Evolutionary conservation across 2,888 invertebrate genomes (phyloP).

Genomic region (Ichneumoninae sp.): DNA sequence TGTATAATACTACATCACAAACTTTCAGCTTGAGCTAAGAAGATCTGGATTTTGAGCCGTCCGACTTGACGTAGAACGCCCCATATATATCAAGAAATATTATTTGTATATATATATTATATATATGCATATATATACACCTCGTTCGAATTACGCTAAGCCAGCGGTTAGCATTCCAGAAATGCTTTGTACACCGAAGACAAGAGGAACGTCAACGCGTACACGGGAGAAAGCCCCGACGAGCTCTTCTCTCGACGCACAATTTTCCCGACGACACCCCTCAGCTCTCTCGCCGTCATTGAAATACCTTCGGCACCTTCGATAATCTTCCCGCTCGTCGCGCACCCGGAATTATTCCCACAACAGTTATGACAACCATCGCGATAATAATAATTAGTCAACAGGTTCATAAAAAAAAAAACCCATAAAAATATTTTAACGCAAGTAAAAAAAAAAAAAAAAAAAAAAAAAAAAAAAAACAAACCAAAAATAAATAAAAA

Average conservation of each 20-base stretch:
- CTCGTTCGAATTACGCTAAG: slow-evolving; percentile 57
- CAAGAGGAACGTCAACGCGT: slow-evolving; percentile 37
- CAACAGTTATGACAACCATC: background rate
- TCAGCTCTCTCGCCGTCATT: slow-evolving; percentile 42
- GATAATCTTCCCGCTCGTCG: background rate
- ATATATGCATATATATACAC: background rate
- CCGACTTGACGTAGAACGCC: too few relatives aligned
- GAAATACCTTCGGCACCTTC: slow-evolving; percentile 55
- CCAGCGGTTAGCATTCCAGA: slow-evolving; percentile 62
- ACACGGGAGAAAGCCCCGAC: slow-evolving; percentile 3
- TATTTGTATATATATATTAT: too few relatives aligned
- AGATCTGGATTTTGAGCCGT: too few relatives aligned
- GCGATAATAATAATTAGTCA: background rate
- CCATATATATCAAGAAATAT: background rate
- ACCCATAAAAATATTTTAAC: background rate
- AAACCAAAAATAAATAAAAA: background rate
- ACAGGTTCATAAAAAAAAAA: background rate
- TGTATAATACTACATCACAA: background rate
- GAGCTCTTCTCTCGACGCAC: slow-evolving; percentile 26
- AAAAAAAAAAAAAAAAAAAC: background rate
- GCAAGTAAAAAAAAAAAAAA: background rate
- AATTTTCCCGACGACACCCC: slow-evolving; percentile 39
- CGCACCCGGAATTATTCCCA: background rate
- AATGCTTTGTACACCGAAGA: slow-evolving; percentile 51
- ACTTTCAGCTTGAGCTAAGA: too few relatives aligned